Conservation (phyloP, 1,140 invertebrate species). For the Bombyx mori region DNA sequence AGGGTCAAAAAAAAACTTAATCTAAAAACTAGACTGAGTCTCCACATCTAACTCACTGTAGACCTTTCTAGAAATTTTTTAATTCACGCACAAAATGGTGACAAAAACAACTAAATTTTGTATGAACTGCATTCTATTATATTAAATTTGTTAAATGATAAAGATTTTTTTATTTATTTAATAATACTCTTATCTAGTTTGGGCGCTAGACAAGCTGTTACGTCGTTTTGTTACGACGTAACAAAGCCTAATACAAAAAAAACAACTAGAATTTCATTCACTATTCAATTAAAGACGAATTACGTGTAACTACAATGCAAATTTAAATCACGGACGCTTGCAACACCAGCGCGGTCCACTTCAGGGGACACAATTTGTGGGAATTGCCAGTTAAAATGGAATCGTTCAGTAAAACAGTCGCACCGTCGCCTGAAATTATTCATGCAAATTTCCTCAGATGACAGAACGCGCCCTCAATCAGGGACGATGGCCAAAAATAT, state of each 20-base stretch:
- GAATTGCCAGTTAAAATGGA: constrained; percentile 8
- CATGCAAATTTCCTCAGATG: constrained; percentile 9
- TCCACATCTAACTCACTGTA: too few relatives aligned
- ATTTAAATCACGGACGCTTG: background rate
- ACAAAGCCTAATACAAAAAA: background rate
- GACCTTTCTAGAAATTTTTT: too few relatives aligned
- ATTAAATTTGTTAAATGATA: background rate
- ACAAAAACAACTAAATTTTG: too few relatives aligned
- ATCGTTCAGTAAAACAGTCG: constrained; percentile 11
- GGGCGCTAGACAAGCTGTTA: too few relatives aligned
- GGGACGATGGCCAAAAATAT: too few relatives aligned
- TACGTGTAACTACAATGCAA: background rate
- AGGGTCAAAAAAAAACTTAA: too few relatives aligned
- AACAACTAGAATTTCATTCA: background rate
- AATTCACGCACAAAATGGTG: too few relatives aligned
- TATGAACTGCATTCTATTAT: background rate
- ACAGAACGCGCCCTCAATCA: too few relatives aligned
- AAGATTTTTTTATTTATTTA: background rate
- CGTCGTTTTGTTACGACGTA: too few relatives aligned
- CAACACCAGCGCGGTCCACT: background rate
- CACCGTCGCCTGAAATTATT: constrained; percentile 14
- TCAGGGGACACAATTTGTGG: background rate
- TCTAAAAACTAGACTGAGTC: too few relatives aligned
- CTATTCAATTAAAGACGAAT: background rate
- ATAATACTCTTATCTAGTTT: background rate